A percentile compares a stretch with the other conserved stretches of the same genome.
phyloP scores from a whole-genome alignment of 2,113 vertebrate genomes.

The Egretta garzetta region DNA sequence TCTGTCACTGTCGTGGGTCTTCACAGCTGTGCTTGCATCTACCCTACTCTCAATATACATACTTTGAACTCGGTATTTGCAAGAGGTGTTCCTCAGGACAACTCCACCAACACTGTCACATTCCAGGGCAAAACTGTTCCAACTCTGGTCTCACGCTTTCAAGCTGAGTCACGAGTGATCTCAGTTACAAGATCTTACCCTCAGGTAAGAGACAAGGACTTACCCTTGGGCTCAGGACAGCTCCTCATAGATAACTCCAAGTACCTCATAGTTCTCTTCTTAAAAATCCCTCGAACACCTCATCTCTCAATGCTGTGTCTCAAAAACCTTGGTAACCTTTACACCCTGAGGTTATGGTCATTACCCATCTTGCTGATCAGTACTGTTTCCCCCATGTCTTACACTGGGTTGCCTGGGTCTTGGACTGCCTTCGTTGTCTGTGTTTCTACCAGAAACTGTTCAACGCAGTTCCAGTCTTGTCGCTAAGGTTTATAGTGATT shows the following conservation, averaged over 20 bases:
- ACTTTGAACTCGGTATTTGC: background rate
- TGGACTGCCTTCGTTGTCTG: background rate
- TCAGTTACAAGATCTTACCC: background rate
- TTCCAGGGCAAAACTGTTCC: background rate
- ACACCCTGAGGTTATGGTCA: background rate
- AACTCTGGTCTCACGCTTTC: background rate
- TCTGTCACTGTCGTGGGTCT: background rate
- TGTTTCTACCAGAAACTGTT: background rate
- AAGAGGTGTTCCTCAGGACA: background rate
- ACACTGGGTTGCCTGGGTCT: background rate
- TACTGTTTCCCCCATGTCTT: background rate
- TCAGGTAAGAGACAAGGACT: background rate
- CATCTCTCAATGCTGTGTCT: background rate
- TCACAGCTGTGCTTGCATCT: background rate
- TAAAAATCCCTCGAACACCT: background rate
- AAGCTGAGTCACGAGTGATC: background rate
- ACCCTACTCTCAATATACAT: background rate
- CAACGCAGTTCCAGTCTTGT: background rate
- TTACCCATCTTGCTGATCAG: background rate
- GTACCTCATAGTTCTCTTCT: background rate
- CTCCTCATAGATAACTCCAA: background rate
- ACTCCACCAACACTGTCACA: background rate
- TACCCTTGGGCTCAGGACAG: background rate
- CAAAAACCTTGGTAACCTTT: background rate
- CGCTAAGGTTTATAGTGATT: background rate